Evolutionary conservation across 2,888 invertebrate species (phyloP).

Genomic region (Leistus spinibarbis): DNA sequence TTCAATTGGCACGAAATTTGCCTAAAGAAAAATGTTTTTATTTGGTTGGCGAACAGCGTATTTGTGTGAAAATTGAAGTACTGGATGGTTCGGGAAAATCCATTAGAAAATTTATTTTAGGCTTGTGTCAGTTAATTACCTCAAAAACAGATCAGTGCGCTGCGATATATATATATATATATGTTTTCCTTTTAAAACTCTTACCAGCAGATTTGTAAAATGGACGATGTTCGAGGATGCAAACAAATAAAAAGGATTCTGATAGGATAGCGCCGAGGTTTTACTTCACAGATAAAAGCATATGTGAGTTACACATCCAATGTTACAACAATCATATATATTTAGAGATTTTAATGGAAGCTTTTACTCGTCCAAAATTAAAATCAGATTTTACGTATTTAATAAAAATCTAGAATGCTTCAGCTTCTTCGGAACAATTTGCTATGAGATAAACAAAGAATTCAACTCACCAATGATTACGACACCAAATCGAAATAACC

Average conservation of each 20-base stretch:
- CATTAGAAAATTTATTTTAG: not conserved
- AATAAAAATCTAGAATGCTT: too few relatives aligned
- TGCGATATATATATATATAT: not conserved
- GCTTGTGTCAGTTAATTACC: too few relatives aligned
- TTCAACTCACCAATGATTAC: too few relatives aligned
- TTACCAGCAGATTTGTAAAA: not conserved
- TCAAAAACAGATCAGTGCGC: not conserved
- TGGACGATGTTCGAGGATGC: not conserved
- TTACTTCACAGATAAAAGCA: not conserved
- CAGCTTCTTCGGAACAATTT: too few relatives aligned
- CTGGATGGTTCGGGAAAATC: not conserved
- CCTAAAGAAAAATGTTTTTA: not conserved
- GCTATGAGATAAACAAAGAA: too few relatives aligned
- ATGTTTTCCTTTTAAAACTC: not conserved
- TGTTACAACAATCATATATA: too few relatives aligned
- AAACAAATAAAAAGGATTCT: not conserved
- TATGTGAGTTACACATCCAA: too few relatives aligned
- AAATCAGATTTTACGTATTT: too few relatives aligned
- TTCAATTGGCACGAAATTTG: too few relatives aligned
- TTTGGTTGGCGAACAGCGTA: not conserved
- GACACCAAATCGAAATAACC: too few relatives aligned
- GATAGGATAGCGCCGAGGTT: not conserved
- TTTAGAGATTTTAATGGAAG: too few relatives aligned
- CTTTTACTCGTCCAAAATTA: too few relatives aligned
- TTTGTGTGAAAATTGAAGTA: not conserved